Evolutionary conservation across 1,140 invertebrate species (phyloP), one percentile per base, ranked within the genome.

Genomic region (Lordiphosa mommai): DNA sequence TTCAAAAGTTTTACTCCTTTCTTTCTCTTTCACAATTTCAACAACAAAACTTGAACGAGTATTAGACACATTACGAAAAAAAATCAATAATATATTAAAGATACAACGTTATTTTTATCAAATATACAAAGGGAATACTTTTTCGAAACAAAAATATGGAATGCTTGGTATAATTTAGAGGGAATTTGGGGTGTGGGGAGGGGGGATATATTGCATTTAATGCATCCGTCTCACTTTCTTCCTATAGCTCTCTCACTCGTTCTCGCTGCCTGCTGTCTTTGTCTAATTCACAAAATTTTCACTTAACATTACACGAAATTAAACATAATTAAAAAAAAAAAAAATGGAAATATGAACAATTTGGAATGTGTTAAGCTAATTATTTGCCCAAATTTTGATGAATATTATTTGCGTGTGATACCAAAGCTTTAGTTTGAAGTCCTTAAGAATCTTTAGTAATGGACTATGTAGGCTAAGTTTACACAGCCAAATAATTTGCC

Each of bases 151-250:
- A 13, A 9, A 27, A 29, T 43, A 27, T 61, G 58, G 51, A 73
- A 74, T 76, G 73, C 46, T 79, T 72, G 72, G 61, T 55, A 66
- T 76, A 66, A 69, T 47, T 76, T 70, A n/a, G 23, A 6, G 23
- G 23, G 23, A 27, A 27, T 27, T 13, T 20, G 20, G 27, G 4
- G 20, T 43, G 17, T 41, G 12, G 4, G 13, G 23, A 40, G 37
- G 37, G 20, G 8, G 41, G 23, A 2, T 30, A 12, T 30, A 30
- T 47, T 33, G 44, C 44, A 47, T 47, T 47, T 47, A 23, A 30
- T 47, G 27, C 29, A 6, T 16, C 43, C 30, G n/a, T 27, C 43
- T 14, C 27, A 12, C 20, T 23, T 17, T 20, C 3, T n/a, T n/a
- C n/a, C n/a, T n/a, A n/a, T n/a, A n/a, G n/a, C n/a, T 2, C 13